Conservation (phyloP, 2,113 vertebrate species). For the Microcebus griseorufus region DNA sequence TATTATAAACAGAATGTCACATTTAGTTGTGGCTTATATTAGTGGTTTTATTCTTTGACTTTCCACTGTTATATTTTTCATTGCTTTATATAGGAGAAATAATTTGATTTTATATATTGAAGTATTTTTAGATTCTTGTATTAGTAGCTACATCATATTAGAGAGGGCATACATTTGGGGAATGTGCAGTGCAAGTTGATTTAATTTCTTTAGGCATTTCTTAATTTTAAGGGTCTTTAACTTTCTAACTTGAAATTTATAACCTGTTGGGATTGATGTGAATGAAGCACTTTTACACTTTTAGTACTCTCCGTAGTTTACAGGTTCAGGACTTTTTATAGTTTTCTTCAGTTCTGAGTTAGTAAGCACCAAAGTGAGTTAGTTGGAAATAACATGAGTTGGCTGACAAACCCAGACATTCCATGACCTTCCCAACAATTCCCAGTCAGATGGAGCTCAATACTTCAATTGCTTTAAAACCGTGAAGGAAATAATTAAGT, state of each 20-base stretch:
- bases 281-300: constrained; percentile 55
- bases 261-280: not conserved
- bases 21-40: constrained; percentile 13
- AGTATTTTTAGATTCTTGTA: constrained; percentile 60
- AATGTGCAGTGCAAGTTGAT: not conserved
- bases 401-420: not conserved
- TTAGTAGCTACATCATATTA: constrained; percentile 66
- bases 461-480: not conserved
- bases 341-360: not conserved
- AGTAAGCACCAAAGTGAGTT: constrained; percentile 12
- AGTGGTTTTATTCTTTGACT: constrained; percentile 42
- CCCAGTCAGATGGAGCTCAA: not conserved
- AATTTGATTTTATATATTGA: constrained; percentile 74
- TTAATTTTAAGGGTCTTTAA: constrained; percentile 70
- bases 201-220: constrained; percentile 75
- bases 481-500: not conserved
- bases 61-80: constrained; percentile 18
- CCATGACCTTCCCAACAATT: constrained; percentile 20
- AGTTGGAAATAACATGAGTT: not conserved
- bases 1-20: not conserved
- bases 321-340: constrained; percentile 5
- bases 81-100: constrained; percentile 33
- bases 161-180: constrained; percentile 56
- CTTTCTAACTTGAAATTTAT: constrained; percentile 66
- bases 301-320: constrained; percentile 46